Percentiles rank a stretch among this genome's conserved stretches.
phyloP scores from a whole-genome alignment of 1,140 invertebrate genomes.

The Cherax destructor region DNA sequence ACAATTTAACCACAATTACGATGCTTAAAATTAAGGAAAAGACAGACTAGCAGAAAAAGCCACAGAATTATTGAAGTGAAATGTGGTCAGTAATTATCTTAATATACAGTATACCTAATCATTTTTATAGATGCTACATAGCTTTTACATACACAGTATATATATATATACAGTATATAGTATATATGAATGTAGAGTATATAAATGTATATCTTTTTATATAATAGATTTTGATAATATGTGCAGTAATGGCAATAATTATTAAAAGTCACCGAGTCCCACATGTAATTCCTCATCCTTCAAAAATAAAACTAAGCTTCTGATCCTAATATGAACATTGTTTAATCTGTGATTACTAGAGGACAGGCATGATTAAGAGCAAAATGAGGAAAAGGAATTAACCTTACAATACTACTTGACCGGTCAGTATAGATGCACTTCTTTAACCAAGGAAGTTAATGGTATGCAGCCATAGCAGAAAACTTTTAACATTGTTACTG shows the following conservation, averaged over 20 bases:
- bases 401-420: too few species aligned
- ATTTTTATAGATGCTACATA: neutral
- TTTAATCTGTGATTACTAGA: neutral
- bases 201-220: constrained; percentile 1
- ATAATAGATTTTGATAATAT: neutral
- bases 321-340: neutral
- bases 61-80: neutral
- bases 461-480: too few species aligned
- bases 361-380: too few species aligned
- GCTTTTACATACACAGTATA: neutral
- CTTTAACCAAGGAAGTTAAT: too few species aligned
- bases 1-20: neutral
- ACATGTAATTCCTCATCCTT: neutral
- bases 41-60: constrained; percentile 2
- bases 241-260: neutral
- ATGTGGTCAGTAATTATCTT: neutral
- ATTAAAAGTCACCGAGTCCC: too few species aligned
- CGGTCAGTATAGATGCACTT: too few species aligned
- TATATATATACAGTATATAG: constrained; percentile 13
- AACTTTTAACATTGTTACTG: too few species aligned
- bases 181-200: neutral
- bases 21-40: neutral
- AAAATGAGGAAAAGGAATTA: too few species aligned
- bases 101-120: neutral
- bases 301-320: neutral